Conservation (phyloP, 2,113 vertebrate species). For the Nothocercus julius region DNA sequence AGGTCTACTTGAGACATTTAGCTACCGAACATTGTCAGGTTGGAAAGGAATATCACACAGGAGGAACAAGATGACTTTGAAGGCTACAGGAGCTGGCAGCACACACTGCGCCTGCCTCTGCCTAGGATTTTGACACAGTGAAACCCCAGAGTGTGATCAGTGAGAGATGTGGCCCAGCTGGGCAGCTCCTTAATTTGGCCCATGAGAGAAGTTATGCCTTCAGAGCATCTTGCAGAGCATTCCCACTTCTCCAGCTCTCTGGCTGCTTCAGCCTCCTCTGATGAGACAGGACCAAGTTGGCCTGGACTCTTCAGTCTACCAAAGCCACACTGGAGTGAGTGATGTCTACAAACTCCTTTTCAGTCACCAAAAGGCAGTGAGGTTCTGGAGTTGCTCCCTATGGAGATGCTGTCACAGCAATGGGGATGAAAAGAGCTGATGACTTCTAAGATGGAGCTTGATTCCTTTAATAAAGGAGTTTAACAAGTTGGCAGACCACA, state of each 20-base stretch:
- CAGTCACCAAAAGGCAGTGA: background rate
- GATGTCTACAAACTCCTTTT: background rate
- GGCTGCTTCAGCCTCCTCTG: background rate
- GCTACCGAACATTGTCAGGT: background rate
- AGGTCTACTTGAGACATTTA: background rate
- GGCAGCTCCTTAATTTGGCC: background rate
- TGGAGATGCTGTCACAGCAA: background rate
- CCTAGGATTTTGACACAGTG: background rate
- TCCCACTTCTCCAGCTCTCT: background rate
- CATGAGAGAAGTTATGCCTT: background rate
- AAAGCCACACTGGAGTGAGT: background rate
- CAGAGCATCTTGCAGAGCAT: background rate
- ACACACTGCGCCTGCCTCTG: rapidly evolving
- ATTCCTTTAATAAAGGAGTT: background rate
- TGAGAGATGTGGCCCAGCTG: background rate
- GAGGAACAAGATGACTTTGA: background rate
- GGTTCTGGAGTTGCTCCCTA: background rate
- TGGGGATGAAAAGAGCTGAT: background rate
- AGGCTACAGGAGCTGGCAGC: background rate
- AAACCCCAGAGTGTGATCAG: background rate
- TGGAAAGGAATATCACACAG: background rate
- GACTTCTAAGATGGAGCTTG: background rate
- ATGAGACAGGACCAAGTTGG: rapidly evolving
- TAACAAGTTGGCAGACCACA: background rate
- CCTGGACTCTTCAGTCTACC: background rate